Evolutionary conservation across 1,140 invertebrate species (phyloP).

Genomic region (Brachionus paranguensis): DNA sequence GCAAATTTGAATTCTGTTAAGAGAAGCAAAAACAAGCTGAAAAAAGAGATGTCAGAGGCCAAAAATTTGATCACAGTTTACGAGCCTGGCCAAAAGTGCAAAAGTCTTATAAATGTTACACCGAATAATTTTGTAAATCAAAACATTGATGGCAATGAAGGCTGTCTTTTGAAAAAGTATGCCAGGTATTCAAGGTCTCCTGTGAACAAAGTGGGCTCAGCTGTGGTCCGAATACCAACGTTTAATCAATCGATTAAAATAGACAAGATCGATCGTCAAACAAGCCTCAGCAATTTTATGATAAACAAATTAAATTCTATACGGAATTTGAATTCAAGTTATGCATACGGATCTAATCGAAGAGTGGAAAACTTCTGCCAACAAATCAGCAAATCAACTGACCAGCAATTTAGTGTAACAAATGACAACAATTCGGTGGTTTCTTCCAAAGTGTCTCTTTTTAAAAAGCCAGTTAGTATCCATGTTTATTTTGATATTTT

Average conservation of each 20-base stretch:
- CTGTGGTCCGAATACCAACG: not conserved
- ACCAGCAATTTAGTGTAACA: not conserved
- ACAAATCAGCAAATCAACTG: not conserved
- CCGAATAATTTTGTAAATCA: not conserved
- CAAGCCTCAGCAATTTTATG: not conserved
- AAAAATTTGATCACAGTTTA: not conserved
- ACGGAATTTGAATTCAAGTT: not conserved
- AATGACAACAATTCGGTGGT: not conserved
- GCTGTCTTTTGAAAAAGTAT: not conserved
- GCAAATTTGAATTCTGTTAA: conserved; percentile 13
- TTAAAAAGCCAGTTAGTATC: not conserved
- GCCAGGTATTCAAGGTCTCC: conserved; percentile 4
- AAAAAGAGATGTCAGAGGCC: not conserved
- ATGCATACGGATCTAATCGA: not conserved
- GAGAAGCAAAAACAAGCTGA: not conserved
- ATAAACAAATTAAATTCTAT: conserved; percentile 8
- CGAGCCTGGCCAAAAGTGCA: not conserved
- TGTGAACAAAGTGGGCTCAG: not conserved
- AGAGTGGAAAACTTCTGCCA: not conserved
- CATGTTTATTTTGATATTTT: not conserved
- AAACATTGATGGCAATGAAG: not conserved
- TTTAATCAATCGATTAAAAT: conserved; percentile 6
- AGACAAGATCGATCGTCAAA: not conserved
- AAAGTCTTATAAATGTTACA: not conserved
- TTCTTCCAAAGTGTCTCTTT: not conserved